A percentile compares a stretch with the other conserved stretches of the same genome.
These are phyloP conservation scores for Psettodes erumei DNA, from an alignment of 2,113 vertebrate species.

Conservation along the genomic window DNA sequence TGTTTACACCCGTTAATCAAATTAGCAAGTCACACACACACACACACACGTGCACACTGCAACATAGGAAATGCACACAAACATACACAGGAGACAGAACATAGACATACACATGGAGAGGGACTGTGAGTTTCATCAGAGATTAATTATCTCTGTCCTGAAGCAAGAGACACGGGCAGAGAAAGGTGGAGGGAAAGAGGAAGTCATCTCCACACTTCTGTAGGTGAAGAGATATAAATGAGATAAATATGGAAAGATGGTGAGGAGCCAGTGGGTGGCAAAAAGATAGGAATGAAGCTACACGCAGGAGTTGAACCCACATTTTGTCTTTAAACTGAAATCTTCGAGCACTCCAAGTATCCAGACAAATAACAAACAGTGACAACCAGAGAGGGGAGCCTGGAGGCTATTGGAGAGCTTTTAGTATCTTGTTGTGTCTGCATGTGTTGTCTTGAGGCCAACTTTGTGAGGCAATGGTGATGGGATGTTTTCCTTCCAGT, in stretches of 20 bases:
- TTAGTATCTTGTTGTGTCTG: constrained; percentile 27
- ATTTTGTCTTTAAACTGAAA: constrained; percentile 42
- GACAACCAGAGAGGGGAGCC: constrained; percentile 49
- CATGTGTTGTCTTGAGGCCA: constrained; percentile 51
- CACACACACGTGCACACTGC: neutral
- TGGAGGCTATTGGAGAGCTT: constrained; percentile 48
- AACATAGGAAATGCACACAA: constrained; percentile 27
- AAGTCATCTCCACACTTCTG: constrained; percentile 57
- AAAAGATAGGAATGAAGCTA: constrained; percentile 23
- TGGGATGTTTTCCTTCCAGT: constrained; percentile 46
- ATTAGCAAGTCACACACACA: constrained; percentile 73
- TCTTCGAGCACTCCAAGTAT: constrained; percentile 25
- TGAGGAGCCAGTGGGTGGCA: constrained; percentile 36
- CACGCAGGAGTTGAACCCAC: constrained; percentile 28
- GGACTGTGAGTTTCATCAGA: constrained; percentile 63
- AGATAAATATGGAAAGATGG: constrained; percentile 51
- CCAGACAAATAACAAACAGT: constrained; percentile 37
- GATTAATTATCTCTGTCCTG: constrained; percentile 75
- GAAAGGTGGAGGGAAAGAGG: constrained; percentile 41
- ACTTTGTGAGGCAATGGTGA: constrained; percentile 46
- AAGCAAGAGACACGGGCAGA: constrained; percentile 59
- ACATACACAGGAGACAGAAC: neutral
- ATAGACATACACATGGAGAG: constrained; percentile 16
- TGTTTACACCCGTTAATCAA: constrained; percentile 82
- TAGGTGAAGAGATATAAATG: constrained; percentile 56